Evolutionary conservation across 2,113 vertebrate genomes (phyloP), one percentile per base, ranked within the genome.

Genomic region (Gallinago undulata): DNA sequence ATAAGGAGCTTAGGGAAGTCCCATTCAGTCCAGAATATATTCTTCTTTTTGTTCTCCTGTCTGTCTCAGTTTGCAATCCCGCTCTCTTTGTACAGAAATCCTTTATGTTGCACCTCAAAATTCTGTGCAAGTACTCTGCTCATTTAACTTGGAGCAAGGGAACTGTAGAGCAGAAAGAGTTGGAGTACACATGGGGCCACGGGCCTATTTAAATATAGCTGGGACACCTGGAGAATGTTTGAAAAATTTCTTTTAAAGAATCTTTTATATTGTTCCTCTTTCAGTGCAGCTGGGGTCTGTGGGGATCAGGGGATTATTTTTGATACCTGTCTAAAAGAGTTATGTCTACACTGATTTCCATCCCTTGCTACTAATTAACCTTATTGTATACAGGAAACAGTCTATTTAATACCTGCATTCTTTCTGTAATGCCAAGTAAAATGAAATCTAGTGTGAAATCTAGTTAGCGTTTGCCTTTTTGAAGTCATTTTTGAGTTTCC

Each of bases 321-420:
- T 98, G 98, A 98, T 98, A 98, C 98, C 98, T 98, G 98, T 98
- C 98, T 96, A 97, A 98, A 98, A 98, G 98, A 98, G 98, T 98
- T 98, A 98, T 98, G 97, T 98, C 98, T 98, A 97, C 97, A 97
- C 96, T 96, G 97, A 98, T 98, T 98, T 98, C 97, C 96, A 97
- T 98, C 97, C 97, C 97, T 97, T 94, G 97, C 97, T 98, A 96
- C 97, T 98, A 98, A 98, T 98, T 98, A 98, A 98, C 98, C 98
- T 97, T 98, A 98, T 98, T 98, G 98, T 98, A 97, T 98, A 98
- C 97, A 98, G 97, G 98, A 98, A 98, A 97, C 97, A 98, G 98
- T 97, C 96, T 96, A 96, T 98, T 98, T 98, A 98, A 98, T 98
- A 98, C 98, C 97, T 98, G 97, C 96, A 98, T 98, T 98, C 97